Conservation (phyloP, 2,888 invertebrate genomes). For the Epinotia demarniana region DNA sequence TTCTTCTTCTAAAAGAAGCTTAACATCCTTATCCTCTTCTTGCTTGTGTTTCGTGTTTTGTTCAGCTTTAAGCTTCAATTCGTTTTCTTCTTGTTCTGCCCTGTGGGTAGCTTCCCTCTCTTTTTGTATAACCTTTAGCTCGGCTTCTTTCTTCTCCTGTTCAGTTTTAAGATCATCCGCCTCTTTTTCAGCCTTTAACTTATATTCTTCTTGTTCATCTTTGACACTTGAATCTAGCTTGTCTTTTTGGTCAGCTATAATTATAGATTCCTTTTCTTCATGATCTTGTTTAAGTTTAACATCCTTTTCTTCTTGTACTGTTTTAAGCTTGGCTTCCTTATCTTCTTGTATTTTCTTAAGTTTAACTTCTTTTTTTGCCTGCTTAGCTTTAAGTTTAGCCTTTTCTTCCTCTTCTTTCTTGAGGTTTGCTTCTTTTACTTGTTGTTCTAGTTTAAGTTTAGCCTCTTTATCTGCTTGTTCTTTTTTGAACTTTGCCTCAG, state of each 20-base stretch:
- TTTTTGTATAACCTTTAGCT: constrained; percentile 32
- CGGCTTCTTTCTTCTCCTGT: constrained; percentile 23
- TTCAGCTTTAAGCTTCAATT: constrained; percentile 47
- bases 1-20: constrained; percentile 26
- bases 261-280: constrained; percentile 15
- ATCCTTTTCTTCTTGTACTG: constrained; percentile 45
- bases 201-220: constrained; percentile 27
- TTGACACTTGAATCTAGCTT: constrained; percentile 44
- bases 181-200: not conserved
- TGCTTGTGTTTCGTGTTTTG: constrained; percentile 34
- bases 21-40: constrained; percentile 46
- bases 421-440: constrained; percentile 47
- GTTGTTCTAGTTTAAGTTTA: constrained; percentile 47
- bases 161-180: constrained; percentile 37
- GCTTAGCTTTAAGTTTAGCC: constrained; percentile 45
- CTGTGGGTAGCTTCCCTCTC: constrained; percentile 40
- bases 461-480: constrained; percentile 46
- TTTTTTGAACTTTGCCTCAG: constrained; percentile 31
- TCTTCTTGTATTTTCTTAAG: constrained; percentile 40
- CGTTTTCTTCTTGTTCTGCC: constrained; percentile 35
- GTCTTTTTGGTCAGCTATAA: not conserved
- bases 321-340: constrained; percentile 31
- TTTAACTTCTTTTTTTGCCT: not conserved
- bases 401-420: constrained; percentile 44
- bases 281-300: constrained; percentile 12